Evolutionary conservation across 1,140 invertebrate species (phyloP).

Genomic region (Atta cephalotes): DNA sequence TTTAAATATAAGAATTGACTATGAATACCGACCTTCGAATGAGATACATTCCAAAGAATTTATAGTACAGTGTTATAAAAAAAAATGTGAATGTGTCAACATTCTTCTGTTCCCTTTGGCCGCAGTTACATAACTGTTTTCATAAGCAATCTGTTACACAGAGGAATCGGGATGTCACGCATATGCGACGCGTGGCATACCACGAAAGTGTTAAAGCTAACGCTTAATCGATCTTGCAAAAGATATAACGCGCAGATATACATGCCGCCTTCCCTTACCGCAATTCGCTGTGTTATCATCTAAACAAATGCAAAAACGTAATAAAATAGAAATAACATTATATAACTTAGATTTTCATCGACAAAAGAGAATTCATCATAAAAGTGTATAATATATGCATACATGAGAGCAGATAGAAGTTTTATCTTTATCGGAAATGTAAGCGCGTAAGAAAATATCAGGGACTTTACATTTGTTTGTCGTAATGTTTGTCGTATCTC

Average conservation of each 20-base stretch:
- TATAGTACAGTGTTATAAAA: background rate
- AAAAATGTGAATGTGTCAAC: background rate
- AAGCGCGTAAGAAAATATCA: background rate
- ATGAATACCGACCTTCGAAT: background rate
- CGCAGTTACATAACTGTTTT: constrained; percentile 29
- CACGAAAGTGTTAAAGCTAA: constrained; percentile 36
- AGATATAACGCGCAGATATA: constrained; percentile 21
- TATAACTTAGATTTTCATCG: background rate
- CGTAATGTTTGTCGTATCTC: background rate
- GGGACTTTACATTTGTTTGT: background rate
- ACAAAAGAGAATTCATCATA: background rate
- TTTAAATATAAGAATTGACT: no score
- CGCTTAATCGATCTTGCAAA: constrained; percentile 24
- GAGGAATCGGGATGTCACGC: constrained; percentile 6
- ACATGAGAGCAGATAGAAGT: background rate
- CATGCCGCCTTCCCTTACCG: background rate
- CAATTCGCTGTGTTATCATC: background rate
- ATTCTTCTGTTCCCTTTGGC: background rate
- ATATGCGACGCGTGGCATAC: constrained; percentile 34
- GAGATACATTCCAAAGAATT: background rate
- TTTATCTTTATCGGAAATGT: constrained; percentile 42
- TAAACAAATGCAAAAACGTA: background rate
- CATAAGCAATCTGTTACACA: constrained; percentile 16
- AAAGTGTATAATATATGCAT: background rate
- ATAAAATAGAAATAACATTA: constrained; percentile 18